These are phyloP conservation scores for Eupithecia vulgata DNA, from an alignment of 2,888 invertebrate species.

Conservation along the genomic window DNA sequence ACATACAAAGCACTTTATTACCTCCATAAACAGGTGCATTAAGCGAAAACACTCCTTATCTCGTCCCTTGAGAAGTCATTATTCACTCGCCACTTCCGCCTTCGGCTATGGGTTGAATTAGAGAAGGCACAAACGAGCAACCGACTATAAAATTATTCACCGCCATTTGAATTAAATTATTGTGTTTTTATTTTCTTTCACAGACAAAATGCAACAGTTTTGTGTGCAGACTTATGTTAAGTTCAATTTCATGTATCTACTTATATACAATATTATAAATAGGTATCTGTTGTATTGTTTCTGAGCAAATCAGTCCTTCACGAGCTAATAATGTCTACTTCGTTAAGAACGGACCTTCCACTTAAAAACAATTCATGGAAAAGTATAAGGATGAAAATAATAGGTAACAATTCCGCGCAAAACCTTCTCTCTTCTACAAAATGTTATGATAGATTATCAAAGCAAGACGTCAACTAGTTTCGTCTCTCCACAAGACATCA, in stretches of 20 bases:
- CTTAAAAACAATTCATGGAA: too few relatives aligned
- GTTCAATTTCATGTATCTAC: not conserved
- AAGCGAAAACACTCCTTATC: conserved; percentile 38
- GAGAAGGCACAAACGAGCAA: not conserved
- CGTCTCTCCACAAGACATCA: too few relatives aligned
- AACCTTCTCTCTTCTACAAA: too few relatives aligned
- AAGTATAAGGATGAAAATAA: too few relatives aligned
- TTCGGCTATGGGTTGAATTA: conserved; percentile 38
- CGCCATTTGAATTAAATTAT: not conserved
- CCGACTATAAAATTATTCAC: not conserved
- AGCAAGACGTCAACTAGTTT: too few relatives aligned
- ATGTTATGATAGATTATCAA: too few relatives aligned
- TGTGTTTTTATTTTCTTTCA: not conserved
- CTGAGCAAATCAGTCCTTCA: not conserved
- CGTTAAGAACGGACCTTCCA: too few relatives aligned
- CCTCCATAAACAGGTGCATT: conserved; percentile 32
- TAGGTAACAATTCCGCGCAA: too few relatives aligned
- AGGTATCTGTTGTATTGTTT: not conserved
- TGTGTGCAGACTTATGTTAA: not conserved
- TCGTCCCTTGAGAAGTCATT: conserved; percentile 34
- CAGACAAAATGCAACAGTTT: not conserved
- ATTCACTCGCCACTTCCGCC: conserved; percentile 37
- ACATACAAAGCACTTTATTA: conserved; percentile 35
- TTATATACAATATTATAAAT: not conserved
- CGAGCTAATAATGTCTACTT: not conserved